Evolutionary conservation across 2,888 invertebrate species (phyloP).

Genomic region (Coenonympha arcania): DNA sequence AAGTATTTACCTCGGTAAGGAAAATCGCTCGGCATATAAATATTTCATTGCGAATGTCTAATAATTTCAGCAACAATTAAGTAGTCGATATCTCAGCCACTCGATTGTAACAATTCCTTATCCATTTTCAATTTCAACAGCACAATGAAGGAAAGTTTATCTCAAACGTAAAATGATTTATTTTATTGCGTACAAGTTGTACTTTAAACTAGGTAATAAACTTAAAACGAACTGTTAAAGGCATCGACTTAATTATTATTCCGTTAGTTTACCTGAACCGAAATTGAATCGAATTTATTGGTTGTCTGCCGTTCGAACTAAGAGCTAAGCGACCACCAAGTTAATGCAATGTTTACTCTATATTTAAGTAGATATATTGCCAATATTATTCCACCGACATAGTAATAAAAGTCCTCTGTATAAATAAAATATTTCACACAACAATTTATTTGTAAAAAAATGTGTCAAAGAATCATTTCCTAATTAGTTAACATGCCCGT

Average conservation of each 20-base stretch:
- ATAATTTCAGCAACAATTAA: slow-evolving; percentile 24
- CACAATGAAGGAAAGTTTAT: slow-evolving; percentile 46
- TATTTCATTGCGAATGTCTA: background rate
- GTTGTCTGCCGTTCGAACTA: slow-evolving; percentile 13
- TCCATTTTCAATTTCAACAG: slow-evolving; percentile 34
- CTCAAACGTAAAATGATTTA: slow-evolving; percentile 50
- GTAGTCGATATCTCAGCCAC: slow-evolving; percentile 22
- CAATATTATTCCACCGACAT: background rate
- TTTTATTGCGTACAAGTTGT: slow-evolving; percentile 41
- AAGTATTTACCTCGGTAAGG: background rate
- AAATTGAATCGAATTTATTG: slow-evolving; percentile 50
- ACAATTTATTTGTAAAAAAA: too few species aligned
- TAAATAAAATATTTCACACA: too few species aligned
- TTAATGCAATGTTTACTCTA: background rate
- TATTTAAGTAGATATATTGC: background rate
- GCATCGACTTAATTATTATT: slow-evolving; percentile 53
- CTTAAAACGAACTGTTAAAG: slow-evolving; percentile 44
- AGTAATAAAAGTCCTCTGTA: too few species aligned
- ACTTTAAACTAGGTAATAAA: slow-evolving; percentile 51
- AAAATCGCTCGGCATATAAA: too few species aligned
- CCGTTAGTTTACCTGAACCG: slow-evolving; percentile 45
- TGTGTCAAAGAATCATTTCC: too few species aligned
- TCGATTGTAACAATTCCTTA: slow-evolving; percentile 27
- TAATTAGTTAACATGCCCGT: too few species aligned
- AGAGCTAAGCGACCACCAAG: background rate